These are phyloP conservation scores for Amphiprion percula DNA, from an alignment of 2,113 vertebrate genomes.

Conservation along the genomic window DNA sequence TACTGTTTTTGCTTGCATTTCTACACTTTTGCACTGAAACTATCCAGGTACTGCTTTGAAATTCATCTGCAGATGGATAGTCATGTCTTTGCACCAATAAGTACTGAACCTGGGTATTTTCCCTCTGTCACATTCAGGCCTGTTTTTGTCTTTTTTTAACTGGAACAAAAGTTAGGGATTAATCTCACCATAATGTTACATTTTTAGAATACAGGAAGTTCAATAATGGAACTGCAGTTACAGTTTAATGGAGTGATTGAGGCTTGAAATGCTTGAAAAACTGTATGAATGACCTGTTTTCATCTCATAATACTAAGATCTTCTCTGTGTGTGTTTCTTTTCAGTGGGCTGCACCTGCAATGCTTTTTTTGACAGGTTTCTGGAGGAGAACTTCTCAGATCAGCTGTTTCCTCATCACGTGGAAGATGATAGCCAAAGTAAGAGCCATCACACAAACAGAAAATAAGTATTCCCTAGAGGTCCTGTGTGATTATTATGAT, in stretches of 20 bases:
- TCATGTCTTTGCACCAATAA: neutral
- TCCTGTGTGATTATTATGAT: neutral
- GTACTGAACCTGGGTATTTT: neutral
- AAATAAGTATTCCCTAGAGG: neutral
- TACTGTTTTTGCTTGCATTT: neutral
- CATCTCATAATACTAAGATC: neutral
- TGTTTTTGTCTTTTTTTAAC: neutral
- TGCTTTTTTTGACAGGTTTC: constrained; percentile 67
- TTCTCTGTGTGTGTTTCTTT: constrained; percentile 25
- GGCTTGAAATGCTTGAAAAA: neutral
- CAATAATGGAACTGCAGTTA: neutral
- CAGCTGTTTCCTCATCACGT: constrained; percentile 48
- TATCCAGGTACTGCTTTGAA: neutral
- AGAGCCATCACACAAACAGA: constrained; percentile 39
- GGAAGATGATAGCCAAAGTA: constrained; percentile 74
- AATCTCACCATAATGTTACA: neutral
- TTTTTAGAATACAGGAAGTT: neutral
- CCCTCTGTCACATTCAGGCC: neutral
- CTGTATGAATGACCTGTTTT: neutral
- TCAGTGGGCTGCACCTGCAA: constrained; percentile 74
- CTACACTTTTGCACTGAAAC: neutral
- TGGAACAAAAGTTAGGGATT: neutral
- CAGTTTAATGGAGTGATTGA: neutral
- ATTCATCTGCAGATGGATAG: no score
- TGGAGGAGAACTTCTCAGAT: constrained; percentile 63